Percentiles rank a stretch among this genome's conserved stretches.
These are phyloP conservation scores for Stegana nigrithorax DNA, from an alignment of 2,888 invertebrate species.

Conservation along the genomic window DNA sequence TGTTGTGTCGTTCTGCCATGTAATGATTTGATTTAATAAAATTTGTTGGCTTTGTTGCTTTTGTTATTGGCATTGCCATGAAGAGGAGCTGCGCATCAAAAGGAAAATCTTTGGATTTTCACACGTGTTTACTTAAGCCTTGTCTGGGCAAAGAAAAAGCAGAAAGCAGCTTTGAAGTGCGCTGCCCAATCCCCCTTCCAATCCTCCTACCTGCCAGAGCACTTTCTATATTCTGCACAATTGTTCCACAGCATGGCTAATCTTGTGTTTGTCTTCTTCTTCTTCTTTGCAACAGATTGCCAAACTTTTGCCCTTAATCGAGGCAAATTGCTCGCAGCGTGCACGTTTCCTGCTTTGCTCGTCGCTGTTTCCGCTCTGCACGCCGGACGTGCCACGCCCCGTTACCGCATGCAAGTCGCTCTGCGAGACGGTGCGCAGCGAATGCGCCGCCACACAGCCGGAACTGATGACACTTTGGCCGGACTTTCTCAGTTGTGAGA, in stretches of 20 bases:
- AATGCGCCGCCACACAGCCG: conserved; percentile 73
- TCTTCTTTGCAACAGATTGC: conserved; percentile 74
- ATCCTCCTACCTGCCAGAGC: background rate
- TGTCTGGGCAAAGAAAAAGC: background rate
- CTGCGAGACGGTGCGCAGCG: conserved; percentile 80
- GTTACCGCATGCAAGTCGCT: conserved; percentile 88
- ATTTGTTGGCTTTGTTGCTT: conserved; percentile 18
- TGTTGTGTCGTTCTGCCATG: conserved; percentile 1
- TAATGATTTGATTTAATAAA: background rate
- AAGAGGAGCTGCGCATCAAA: no score
- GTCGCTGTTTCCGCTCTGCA: conserved; percentile 91
- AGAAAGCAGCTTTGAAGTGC: background rate
- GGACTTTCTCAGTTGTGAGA: conserved; percentile 80
- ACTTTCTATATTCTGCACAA: no score
- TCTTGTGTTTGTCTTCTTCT: background rate
- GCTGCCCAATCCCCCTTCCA: background rate
- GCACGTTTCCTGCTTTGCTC: conserved; percentile 90
- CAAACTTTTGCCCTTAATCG: conserved; percentile 78
- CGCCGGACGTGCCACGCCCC: conserved; percentile 84
- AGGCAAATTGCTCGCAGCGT: conserved; percentile 83
- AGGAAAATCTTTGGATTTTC: no score
- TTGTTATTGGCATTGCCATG: no score
- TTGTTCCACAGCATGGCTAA: no score
- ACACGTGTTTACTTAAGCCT: background rate
- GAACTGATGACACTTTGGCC: conserved; percentile 80